These are phyloP conservation scores for Entomobrya proxima DNA, from an alignment of 2,888 invertebrate genomes.

Conservation along the genomic window DNA sequence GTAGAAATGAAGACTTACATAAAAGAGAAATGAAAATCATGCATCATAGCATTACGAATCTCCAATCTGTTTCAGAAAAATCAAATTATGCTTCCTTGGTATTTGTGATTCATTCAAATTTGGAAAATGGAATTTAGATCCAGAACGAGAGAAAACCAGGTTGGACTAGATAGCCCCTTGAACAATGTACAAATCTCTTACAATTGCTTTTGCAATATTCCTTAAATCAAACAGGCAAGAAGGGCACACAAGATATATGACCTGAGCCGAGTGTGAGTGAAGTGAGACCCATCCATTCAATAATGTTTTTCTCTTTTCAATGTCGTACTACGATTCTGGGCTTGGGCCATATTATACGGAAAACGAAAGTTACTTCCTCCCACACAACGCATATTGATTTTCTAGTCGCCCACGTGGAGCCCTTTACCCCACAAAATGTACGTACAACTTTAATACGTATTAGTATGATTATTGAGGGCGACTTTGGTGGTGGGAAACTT, in stretches of 20 bases:
- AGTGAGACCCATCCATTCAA: neutral
- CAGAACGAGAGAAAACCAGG: too few species aligned
- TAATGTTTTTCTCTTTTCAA: neutral
- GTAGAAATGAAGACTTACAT: too few species aligned
- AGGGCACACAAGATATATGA: neutral
- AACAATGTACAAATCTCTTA: neutral
- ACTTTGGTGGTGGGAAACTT: neutral
- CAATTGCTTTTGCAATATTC: neutral
- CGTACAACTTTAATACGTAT: neutral
- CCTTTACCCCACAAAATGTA: constrained; percentile 3
- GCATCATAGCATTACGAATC: too few species aligned
- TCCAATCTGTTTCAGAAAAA: too few species aligned
- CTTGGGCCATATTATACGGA: neutral
- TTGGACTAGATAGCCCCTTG: neutral
- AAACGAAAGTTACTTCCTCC: constrained; percentile 50
- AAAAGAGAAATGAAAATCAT: too few species aligned
- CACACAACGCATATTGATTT: constrained; percentile 67
- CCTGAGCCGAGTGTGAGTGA: neutral
- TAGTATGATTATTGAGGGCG: neutral
- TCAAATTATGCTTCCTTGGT: too few species aligned
- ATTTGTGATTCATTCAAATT: too few species aligned
- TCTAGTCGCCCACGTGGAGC: constrained; percentile 54
- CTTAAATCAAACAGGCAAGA: neutral
- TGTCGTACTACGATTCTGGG: neutral
- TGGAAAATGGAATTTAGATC: too few species aligned